Percentiles rank a stretch among this genome's conserved stretches.
phyloP scores from a whole-genome alignment of 2,113 vertebrate genomes.

The Barbus barbus region DNA sequence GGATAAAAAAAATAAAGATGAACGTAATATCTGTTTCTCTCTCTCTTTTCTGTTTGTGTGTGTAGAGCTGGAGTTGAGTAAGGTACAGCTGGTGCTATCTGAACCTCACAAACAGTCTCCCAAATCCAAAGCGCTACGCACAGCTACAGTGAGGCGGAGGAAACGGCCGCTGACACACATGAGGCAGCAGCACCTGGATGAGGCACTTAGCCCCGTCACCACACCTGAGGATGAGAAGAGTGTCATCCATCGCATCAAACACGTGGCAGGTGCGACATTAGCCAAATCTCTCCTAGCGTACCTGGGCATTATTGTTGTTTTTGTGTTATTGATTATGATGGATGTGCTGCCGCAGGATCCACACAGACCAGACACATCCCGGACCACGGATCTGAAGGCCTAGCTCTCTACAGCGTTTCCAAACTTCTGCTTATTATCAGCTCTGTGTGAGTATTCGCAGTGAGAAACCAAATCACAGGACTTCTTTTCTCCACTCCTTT shows the following conservation, averaged over 20 bases:
- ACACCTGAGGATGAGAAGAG: constrained; percentile 91
- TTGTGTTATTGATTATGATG: constrained; percentile 1
- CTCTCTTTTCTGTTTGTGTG: background rate
- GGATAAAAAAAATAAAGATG: background rate
- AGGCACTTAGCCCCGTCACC: constrained; percentile 91
- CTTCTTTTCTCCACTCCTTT: background rate
- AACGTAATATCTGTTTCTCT: constrained; percentile 45
- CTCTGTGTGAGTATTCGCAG: constrained; percentile 84
- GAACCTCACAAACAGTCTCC: too few species aligned
- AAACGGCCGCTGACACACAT: constrained; percentile 87
- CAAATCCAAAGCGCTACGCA: constrained; percentile 66
- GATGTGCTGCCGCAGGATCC: constrained; percentile 78
- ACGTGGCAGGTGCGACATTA: constrained; percentile 81
- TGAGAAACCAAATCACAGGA: background rate
- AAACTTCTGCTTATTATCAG: constrained; percentile 95
- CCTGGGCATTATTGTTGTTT: background rate
- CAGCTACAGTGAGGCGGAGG: constrained; percentile 81
- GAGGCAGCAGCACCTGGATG: constrained; percentile 87
- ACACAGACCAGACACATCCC: constrained; percentile 92
- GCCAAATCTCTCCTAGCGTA: background rate
- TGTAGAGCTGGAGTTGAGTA: constrained; percentile 89
- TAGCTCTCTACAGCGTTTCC: constrained; percentile 93
- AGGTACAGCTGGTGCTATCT: constrained; percentile 82
- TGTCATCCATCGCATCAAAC: constrained; percentile 88
- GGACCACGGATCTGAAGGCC: constrained; percentile 80